phyloP scores from a whole-genome alignment of 2,888 invertebrate species.

The Rhamnusium bicolor region DNA sequence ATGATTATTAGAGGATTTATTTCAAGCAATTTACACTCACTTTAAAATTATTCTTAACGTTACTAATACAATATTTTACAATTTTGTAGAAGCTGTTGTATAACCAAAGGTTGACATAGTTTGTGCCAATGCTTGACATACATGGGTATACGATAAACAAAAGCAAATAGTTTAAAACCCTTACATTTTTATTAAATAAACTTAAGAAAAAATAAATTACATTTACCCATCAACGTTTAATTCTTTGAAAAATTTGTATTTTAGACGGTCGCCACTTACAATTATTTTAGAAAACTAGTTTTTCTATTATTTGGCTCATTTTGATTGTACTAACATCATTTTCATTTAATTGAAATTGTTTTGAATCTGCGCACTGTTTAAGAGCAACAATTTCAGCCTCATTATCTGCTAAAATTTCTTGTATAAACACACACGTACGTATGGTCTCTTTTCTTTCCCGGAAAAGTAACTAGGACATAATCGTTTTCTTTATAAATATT shows the following conservation, averaged over 20 bases:
- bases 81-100: no score
- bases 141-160: no score
- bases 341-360: not conserved
- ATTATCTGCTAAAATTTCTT: constrained; percentile 7
- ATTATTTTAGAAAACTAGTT: constrained; percentile 1
- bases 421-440: not conserved
- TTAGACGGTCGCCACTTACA: not conserved
- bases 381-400: constrained; percentile 10
- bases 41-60: no score
- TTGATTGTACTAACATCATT: not conserved
- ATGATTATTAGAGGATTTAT: no score
- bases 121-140: no score
- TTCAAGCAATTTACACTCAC: no score
- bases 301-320: not conserved
- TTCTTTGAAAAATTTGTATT: not conserved
- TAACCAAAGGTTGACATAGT: no score
- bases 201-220: not conserved
- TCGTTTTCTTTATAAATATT: constrained; percentile 9
- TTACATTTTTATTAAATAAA: not conserved
- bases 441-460: not conserved
- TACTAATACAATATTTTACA: no score
- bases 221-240: not conserved
- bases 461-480: constrained; percentile 36
- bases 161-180: no score
- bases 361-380: not conserved